Evolutionary conservation across 1,140 invertebrate genomes (phyloP).

Genomic region (Andrena cerasifolii): DNA sequence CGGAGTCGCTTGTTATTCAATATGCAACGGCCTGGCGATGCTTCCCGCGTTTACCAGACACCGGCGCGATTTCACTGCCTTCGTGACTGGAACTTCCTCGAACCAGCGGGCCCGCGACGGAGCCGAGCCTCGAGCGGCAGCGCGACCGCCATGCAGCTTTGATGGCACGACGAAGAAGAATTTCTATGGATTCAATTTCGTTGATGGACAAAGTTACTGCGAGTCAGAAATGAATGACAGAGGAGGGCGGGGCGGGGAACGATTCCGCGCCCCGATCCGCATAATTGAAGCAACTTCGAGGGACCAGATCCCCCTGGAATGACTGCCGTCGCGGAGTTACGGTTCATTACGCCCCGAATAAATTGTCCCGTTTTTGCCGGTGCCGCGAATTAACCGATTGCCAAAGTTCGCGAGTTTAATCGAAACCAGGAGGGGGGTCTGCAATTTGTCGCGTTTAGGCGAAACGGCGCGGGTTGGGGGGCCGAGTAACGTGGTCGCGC

Average conservation of each 20-base stretch:
- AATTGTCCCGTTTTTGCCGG: not conserved
- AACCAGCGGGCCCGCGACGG: not conserved
- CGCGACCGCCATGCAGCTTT: not conserved
- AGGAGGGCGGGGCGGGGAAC: not conserved
- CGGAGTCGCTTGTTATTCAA: too few species aligned
- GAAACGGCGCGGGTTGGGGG: not conserved
- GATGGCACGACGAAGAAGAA: not conserved
- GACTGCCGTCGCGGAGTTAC: not conserved
- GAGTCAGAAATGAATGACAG: conserved; percentile 22
- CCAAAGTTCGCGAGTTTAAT: not conserved
- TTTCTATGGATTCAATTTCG: conserved; percentile 39
- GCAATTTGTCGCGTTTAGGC: conserved; percentile 1
- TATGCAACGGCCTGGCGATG: not conserved
- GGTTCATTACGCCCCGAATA: conserved; percentile 10
- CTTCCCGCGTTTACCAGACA: not conserved
- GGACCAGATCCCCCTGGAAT: not conserved
- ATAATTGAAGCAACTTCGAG: conserved; percentile 31
- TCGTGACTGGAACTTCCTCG: conserved; percentile 1
- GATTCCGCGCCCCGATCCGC: conserved; percentile 25
- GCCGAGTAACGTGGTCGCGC: not conserved
- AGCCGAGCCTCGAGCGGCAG: not conserved
- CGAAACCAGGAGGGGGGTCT: not conserved
- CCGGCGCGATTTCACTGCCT: too few species aligned
- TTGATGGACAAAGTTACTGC: conserved; percentile 46
- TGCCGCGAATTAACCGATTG: conserved; percentile 11